A percentile compares a stretch with the other conserved stretches of the same genome.
These are phyloP conservation scores for Urocolius indicus DNA, from an alignment of 2,113 vertebrate species.

Conservation along the genomic window DNA sequence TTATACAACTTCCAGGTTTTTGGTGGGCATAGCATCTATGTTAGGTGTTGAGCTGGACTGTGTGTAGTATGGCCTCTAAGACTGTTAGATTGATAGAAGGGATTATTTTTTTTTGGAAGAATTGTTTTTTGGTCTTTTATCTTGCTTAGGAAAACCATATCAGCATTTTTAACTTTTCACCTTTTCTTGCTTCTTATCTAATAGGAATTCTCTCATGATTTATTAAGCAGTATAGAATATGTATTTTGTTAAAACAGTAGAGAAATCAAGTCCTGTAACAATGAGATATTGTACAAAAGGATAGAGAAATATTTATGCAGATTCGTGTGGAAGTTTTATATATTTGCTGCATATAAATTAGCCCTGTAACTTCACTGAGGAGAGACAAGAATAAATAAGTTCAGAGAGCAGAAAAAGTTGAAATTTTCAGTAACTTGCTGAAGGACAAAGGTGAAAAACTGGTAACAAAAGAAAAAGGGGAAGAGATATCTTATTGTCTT, in stretches of 20 bases:
- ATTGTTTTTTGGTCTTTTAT: not conserved
- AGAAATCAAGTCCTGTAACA: constrained; percentile 33
- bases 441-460: not conserved
- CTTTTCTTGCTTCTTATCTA: not conserved
- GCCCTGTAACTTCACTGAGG: not conserved
- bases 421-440: constrained; percentile 5
- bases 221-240: constrained; percentile 6
- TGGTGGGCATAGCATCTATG: not conserved
- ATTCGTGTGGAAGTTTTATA: constrained; percentile 19
- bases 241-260: constrained; percentile 18
- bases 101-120: not conserved
- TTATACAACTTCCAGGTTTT: not conserved
- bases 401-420: not conserved
- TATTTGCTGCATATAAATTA: constrained; percentile 30
- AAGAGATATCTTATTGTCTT: not conserved
- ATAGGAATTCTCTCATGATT: constrained; percentile 4
- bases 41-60: not conserved
- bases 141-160: not conserved
- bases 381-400: constrained; percentile 15
- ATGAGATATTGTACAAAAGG: constrained; percentile 21
- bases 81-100: not conserved
- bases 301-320: constrained; percentile 15
- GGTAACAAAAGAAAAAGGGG: not conserved
- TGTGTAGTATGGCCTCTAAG: not conserved
- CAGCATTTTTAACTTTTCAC: not conserved